Conservation (phyloP, 2,113 vertebrate species). For the Lipotes vexillifer region DNA sequence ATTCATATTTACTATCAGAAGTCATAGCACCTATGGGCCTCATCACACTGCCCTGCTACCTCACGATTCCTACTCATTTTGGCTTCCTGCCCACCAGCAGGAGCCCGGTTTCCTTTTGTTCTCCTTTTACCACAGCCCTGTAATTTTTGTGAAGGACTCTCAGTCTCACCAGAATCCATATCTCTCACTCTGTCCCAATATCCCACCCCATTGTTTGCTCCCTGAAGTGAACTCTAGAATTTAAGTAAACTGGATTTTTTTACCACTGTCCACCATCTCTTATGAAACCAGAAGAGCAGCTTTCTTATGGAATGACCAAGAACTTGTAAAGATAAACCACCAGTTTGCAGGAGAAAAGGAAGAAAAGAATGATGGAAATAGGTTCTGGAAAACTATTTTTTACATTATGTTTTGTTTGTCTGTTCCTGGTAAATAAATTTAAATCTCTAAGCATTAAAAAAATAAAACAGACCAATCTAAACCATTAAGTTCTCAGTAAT, state of each 20-base stretch:
- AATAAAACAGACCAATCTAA: neutral
- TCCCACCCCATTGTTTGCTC: neutral
- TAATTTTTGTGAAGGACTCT: neutral
- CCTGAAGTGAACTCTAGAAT: neutral
- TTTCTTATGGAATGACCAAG: neutral
- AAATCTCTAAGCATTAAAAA: neutral
- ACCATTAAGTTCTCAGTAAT: neutral
- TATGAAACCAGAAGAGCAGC: neutral
- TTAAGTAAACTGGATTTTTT: neutral
- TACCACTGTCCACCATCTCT: neutral
- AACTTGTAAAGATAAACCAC: neutral
- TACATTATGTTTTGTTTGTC: neutral
- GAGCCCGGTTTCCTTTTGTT: neutral
- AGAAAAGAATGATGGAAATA: slow-evolving; percentile 23
- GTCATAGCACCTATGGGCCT: neutral
- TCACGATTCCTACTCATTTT: neutral
- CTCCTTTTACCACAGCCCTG: neutral
- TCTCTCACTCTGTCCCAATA: neutral
- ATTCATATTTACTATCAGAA: neutral
- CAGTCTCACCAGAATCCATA: neutral
- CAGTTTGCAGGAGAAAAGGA: neutral
- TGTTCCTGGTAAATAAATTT: neutral
- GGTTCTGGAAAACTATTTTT: neutral
- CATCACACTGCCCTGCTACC: neutral
- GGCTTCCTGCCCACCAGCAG: neutral